Percentiles rank a stretch among this genome's conserved stretches.
phyloP scores from a whole-genome alignment of 1,140 invertebrate genomes.

The Delia radicum region DNA sequence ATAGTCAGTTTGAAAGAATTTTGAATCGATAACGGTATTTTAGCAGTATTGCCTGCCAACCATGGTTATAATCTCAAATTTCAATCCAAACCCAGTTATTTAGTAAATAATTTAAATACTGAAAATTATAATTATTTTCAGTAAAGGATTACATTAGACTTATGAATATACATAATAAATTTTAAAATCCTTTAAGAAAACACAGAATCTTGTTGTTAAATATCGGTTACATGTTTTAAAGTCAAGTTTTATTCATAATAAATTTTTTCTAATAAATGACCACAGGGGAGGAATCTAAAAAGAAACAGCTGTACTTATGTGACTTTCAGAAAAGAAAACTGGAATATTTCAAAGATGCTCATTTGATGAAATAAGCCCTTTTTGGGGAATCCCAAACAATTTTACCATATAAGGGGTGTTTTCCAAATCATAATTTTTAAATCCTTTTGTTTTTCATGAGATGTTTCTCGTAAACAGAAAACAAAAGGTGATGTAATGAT shows the following conservation, averaged over 20 bases:
- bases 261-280: not conserved
- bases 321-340: not conserved
- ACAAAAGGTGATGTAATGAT: conserved; percentile 25
- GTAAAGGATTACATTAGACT: not conserved
- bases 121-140: not conserved
- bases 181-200: not conserved
- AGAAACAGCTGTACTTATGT: not conserved
- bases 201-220: not conserved
- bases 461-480: not conserved
- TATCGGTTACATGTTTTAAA: not conserved
- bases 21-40: too few species aligned
- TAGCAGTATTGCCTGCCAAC: too few species aligned
- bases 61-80: too few species aligned
- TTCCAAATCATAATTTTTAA: not conserved
- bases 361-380: not conserved
- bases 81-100: too few species aligned
- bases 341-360: not conserved
- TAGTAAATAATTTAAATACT: too few species aligned
- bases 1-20: too few species aligned
- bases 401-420: not conserved
- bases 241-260: not conserved
- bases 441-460: not conserved
- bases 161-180: not conserved
- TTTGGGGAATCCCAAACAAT: not conserved
- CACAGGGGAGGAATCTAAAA: not conserved